Evolutionary conservation across 2,113 vertebrate genomes (phyloP), one percentile per base, ranked within the genome.

Genomic region (Ciconia boyciana): DNA sequence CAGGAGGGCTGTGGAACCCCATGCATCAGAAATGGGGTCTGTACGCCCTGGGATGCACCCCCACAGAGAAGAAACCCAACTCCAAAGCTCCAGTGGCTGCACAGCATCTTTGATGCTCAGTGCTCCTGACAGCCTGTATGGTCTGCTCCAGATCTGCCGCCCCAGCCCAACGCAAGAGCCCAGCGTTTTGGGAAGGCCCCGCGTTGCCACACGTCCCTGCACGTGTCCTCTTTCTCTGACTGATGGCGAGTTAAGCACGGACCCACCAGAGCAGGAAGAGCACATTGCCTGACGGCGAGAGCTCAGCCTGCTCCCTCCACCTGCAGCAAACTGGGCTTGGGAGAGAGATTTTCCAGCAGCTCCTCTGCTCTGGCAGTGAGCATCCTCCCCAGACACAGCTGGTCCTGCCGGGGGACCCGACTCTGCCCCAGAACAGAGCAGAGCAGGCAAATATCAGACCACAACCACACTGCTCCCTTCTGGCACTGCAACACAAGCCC

Each of bases 191-290:
- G 79, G 41, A 70, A 62, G 48, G 34, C 13, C 46, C 44, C 5
- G 0, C 10, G 6, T 13, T 29, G 52, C 39, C 11, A 0, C 75
- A 65, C 5, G 2, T 76, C 68, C 26, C 39, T 29, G 51, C 41
- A 51, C 4, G 8, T 49, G 34, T 72, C 41, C 72, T 46, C 41
- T 49, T 55, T 24, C 49, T 44, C 69, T 61, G 52, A 22, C 15
- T 26, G 54, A 22, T 0, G 1, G 16, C 0, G 1, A 77, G 52
- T 65, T 86, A n/a, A 43, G 25, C 61, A 43, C 4, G 0, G 68
- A 78, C 21, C 49, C 85, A 77, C 51, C 1, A 8, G 72, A 71
- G 49, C 9, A 3, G 46, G 74, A 81, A 65, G 43, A 96, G 77
- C 52, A 34, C 6, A 2, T 34, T 69, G 43, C 36, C 17, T 81